A percentile compares a stretch with the other conserved stretches of the same genome.
phyloP scores from a whole-genome alignment of 1,140 invertebrate species.

The Pseudomyrmex dendroicus region DNA sequence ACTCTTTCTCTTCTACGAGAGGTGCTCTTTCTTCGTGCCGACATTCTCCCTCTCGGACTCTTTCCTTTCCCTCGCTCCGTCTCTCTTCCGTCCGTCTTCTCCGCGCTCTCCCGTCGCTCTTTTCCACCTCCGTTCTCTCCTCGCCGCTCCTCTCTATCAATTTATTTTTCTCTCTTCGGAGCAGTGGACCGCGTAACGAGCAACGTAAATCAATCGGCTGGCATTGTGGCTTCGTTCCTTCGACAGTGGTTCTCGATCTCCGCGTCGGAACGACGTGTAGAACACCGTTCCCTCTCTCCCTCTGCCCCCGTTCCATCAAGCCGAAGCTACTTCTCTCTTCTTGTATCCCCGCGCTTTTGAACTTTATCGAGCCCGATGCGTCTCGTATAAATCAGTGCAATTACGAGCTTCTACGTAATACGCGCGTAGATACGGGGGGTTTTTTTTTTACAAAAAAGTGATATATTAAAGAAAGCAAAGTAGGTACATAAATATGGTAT shows the following conservation, averaged over 20 bases:
- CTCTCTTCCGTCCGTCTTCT: constrained; percentile 12
- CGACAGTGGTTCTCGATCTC: constrained; percentile 71
- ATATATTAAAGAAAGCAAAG: not conserved
- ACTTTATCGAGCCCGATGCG: not conserved
- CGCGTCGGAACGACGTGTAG: constrained; percentile 15
- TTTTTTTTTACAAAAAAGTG: not conserved
- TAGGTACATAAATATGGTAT: not conserved
- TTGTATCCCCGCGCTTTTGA: not conserved
- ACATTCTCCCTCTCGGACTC: not conserved
- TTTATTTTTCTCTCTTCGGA: constrained; percentile 84
- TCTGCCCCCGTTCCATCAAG: not conserved
- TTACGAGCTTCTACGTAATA: not conserved
- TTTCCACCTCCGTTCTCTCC: constrained; percentile 34
- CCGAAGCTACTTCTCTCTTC: not conserved
- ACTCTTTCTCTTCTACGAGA: constrained; percentile 10
- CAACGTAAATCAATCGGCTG: constrained; percentile 85
- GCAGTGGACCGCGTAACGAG: constrained; percentile 85
- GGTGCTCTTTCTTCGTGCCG: constrained; percentile 22
- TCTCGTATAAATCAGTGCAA: not conserved
- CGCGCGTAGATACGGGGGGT: not conserved
- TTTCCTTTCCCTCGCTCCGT: constrained; percentile 39
- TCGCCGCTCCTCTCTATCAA: constrained; percentile 80
- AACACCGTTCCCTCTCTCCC: not conserved
- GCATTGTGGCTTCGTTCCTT: constrained; percentile 82
- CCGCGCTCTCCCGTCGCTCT: constrained; percentile 2